A percentile compares a stretch with the other conserved stretches of the same genome.
These are phyloP conservation scores for Dendrocopos noguchii DNA, from an alignment of 2,113 vertebrate species.

Conservation along the genomic window DNA sequence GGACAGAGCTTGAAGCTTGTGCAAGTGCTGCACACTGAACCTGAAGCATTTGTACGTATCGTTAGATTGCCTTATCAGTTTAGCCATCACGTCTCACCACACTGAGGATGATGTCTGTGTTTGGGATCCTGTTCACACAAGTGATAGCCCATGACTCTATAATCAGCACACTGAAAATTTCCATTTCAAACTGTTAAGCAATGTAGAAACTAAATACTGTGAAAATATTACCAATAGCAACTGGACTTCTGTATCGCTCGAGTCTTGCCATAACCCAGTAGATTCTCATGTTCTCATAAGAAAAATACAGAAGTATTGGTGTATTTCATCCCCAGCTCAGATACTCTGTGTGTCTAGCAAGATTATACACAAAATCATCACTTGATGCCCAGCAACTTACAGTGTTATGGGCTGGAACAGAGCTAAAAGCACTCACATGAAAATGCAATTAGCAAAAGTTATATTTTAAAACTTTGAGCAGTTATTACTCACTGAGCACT, in stretches of 20 bases:
- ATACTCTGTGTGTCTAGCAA: no score
- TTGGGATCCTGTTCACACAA: no score
- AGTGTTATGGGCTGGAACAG: neutral
- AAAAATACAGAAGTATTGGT: rapidly evolving
- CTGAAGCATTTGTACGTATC: rapidly evolving
- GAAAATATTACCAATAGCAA: rapidly evolving
- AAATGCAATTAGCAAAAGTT: neutral
- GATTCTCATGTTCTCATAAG: rapidly evolving
- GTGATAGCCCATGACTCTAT: rapidly evolving
- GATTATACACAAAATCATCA: neutral
- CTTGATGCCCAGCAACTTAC: neutral
- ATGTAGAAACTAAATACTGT: rapidly evolving
- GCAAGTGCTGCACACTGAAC: neutral
- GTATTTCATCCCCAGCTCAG: neutral
- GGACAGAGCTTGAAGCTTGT: neutral
- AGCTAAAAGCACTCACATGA: neutral
- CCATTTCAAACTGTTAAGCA: rapidly evolving
- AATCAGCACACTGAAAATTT: neutral
- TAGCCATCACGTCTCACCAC: neutral
- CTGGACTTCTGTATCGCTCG: rapidly evolving
- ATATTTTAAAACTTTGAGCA: neutral
- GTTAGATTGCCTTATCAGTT: rapidly evolving
- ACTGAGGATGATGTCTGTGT: rapidly evolving
- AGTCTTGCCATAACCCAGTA: rapidly evolving
- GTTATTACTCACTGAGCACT: neutral